phyloP scores from a whole-genome alignment of 2,113 vertebrate genomes.

The Drymodes brunneopygia region DNA sequence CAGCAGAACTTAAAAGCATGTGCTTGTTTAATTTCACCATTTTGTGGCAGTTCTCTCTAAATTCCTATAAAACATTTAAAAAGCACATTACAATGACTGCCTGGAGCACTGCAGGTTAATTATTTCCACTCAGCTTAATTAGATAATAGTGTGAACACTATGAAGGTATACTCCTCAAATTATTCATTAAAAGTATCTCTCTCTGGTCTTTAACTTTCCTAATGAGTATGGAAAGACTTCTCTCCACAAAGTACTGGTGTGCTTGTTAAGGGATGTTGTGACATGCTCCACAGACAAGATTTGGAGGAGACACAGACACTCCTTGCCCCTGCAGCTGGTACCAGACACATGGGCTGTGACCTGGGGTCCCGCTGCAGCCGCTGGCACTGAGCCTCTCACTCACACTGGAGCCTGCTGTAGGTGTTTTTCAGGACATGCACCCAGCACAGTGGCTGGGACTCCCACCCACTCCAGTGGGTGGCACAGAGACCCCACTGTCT shows the following conservation, averaged over 20 bases:
- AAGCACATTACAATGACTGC: background rate
- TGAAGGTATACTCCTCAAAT: background rate
- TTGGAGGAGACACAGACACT: background rate
- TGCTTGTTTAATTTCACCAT: background rate
- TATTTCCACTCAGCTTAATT: constrained; percentile 20
- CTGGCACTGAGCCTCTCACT: background rate
- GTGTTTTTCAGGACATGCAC: background rate
- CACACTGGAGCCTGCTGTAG: no score
- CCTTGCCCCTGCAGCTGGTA: fast-evolving
- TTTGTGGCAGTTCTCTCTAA: background rate
- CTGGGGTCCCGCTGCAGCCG: fast-evolving
- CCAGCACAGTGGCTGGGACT: background rate
- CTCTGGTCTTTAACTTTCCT: background rate
- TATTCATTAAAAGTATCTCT: background rate
- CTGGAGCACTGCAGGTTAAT: constrained; percentile 25
- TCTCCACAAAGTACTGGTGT: background rate
- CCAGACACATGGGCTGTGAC: background rate
- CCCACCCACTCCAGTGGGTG: background rate
- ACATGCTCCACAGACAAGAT: fast-evolving
- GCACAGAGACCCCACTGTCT: background rate
- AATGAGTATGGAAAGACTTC: background rate
- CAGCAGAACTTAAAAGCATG: background rate
- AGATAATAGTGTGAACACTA: background rate
- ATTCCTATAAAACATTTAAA: background rate
- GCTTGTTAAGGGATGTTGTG: background rate